These are phyloP conservation scores for Lethrus apterus DNA, from an alignment of 1,140 invertebrate genomes.

Conservation along the genomic window DNA sequence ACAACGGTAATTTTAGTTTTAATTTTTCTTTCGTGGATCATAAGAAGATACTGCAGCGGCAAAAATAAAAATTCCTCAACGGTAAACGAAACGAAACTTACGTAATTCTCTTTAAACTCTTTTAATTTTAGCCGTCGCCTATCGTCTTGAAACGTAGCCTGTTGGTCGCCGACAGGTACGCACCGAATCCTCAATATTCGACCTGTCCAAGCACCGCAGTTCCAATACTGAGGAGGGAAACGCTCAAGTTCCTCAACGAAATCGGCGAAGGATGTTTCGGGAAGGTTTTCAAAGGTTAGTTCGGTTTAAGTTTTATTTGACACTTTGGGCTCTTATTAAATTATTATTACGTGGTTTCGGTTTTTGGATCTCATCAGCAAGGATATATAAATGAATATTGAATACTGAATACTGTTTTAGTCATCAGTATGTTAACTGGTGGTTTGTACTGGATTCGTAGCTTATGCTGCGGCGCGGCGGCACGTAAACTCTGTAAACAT, in stretches of 20 bases:
- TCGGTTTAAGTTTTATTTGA: too few species aligned
- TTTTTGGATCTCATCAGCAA: too few species aligned
- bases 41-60: constrained; percentile 4
- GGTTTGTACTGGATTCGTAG: too few species aligned
- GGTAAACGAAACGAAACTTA: constrained; percentile 12
- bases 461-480: too few species aligned
- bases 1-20: constrained; percentile 10
- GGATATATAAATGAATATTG: too few species aligned
- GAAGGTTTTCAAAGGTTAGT: constrained; percentile 80
- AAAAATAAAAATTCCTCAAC: constrained; percentile 14
- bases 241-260: constrained; percentile 62
- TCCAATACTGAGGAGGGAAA: constrained; percentile 53
- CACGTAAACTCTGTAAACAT: too few species aligned
- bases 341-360: too few species aligned
- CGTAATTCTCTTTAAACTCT: background rate
- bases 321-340: too few species aligned
- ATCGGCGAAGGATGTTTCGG: constrained; percentile 88
- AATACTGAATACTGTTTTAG: too few species aligned
- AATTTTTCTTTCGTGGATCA: constrained; percentile 3
- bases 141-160: constrained; percentile 52
- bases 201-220: constrained; percentile 49
- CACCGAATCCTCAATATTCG: constrained; percentile 71
- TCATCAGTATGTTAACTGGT: too few species aligned
- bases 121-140: constrained; percentile 42
- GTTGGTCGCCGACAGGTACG: constrained; percentile 63